Evolutionary conservation across 2,888 invertebrate genomes (phyloP).

Genomic region (Cryptocheilus praepositus): DNA sequence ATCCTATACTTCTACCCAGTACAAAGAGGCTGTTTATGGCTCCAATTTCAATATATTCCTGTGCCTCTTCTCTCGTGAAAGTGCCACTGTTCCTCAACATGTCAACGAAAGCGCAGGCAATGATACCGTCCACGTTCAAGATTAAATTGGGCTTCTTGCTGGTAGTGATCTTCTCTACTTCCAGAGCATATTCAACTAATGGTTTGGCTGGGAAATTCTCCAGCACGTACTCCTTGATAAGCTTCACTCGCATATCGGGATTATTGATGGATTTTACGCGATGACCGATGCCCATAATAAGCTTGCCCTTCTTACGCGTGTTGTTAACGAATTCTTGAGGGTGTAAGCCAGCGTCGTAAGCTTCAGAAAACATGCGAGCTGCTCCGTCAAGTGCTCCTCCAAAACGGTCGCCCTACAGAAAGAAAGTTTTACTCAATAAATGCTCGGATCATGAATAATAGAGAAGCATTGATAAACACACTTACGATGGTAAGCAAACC

Average conservation of each 20-base stretch:
- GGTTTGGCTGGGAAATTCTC: conserved; percentile 96
- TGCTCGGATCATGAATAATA: conserved; percentile 11
- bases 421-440: conserved; percentile 3
- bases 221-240: conserved; percentile 96
- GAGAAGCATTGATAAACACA: conserved; percentile 50
- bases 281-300: conserved; percentile 99
- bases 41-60: conserved; percentile 97
- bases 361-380: conserved; percentile 97
- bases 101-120: conserved; percentile 98
- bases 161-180: conserved; percentile 99
- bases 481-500: conserved; percentile 97
- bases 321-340: conserved; percentile 99
- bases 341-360: conserved; percentile 94
- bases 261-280: conserved; percentile 94
- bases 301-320: conserved; percentile 96
- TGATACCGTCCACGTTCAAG: conserved; percentile 98
- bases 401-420: conserved; percentile 92
- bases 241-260: conserved; percentile 98
- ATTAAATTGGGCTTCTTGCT: conserved; percentile 99
- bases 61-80: conserved; percentile 97
- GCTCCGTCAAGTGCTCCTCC: conserved; percentile 99
- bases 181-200: conserved; percentile 94
- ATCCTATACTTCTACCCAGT: conserved; percentile 97
- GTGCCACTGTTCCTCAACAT: conserved; percentile 94
- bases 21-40: conserved; percentile 99